Base-by-base conservation (phyloP, 2,113 vertebrate species). In the Erythrocebus patas region DNA sequence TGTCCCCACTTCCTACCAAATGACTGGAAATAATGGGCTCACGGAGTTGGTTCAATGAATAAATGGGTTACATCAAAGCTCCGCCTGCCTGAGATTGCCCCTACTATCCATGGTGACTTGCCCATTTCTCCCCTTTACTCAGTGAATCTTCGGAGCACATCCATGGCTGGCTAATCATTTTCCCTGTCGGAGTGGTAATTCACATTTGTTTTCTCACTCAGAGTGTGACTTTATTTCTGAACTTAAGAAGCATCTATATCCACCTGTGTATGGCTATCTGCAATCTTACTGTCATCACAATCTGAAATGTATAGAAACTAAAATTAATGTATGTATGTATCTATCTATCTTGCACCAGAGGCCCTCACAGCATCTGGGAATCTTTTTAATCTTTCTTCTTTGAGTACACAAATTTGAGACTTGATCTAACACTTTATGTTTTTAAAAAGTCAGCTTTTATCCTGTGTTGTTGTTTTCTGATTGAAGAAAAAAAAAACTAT, bases 391-490 rank as follows among this genome's bases (percentile, higher is more conserved):
- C 48, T 59, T 93, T 76, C 52, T 84, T 89, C 91, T 73, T 82
- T 78, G 25, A 90, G 88, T 88, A 78, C 45, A 94, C 75, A 97
- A 76, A 70, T 93, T 94, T 93, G 87, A 97, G 70, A 92, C 90
- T 91, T 96, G 38, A 95, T 96, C 70, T 93, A 88, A 40, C 20
- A 38, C 57, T 97, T 96, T 61, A 96, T 78, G 59, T 79, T 96
- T 40, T 73, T 73, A 75, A 93, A 97, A 94, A 27, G 76, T 68
- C 75, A 78, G 45, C 88, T 96, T 95, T 97, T 83, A 97, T 96
- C 80, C 84, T 30, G 55, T 78, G 87, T 88, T 91, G 50, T 86
- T 93, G 95, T 61, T 93, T 78, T 76, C 13, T 66, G 57, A 78
- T 64, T 70, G 70, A 72, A 45, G 79, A 92, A 79, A 70, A 90